Conservation (phyloP, 1,140 invertebrate genomes). For the Stegodyphus dumicola region DNA sequence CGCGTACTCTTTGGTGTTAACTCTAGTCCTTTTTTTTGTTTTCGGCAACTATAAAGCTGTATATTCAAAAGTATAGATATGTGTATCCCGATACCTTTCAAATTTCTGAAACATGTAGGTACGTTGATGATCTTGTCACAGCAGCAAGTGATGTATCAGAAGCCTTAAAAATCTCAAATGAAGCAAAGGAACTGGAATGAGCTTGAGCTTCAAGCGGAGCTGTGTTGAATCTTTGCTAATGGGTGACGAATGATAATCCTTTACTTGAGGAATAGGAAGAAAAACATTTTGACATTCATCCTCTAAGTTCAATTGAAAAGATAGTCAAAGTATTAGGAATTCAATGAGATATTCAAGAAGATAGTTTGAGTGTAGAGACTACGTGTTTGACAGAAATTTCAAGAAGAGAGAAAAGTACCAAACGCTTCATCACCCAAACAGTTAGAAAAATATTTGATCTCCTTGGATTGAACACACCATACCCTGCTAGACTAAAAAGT, state of each 20-base stretch:
- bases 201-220: not conserved
- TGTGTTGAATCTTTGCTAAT: constrained; percentile 3
- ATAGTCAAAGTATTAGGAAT: not conserved
- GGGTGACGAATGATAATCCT: not conserved
- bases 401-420: not conserved
- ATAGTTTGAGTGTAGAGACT: not conserved
- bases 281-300: not conserved
- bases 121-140: constrained; percentile 8
- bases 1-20: constrained; percentile 21
- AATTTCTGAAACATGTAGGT: not conserved
- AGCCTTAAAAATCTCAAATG: constrained; percentile 1
- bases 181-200: not conserved
- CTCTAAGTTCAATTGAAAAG: not conserved
- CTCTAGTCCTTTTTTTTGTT: constrained; percentile 9
- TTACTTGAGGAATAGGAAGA: not conserved
- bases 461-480: not conserved
- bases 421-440: not conserved
- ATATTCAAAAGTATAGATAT: constrained; percentile 7
- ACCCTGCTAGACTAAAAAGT: not conserved
- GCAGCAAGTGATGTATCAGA: not conserved
- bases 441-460: not conserved
- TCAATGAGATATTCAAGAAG: not conserved
- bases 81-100: not conserved
- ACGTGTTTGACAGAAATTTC: not conserved
- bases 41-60: constrained; percentile 7